These are phyloP conservation scores for Papilio glaucus DNA, from an alignment of 1,140 invertebrate species.

Conservation along the genomic window DNA sequence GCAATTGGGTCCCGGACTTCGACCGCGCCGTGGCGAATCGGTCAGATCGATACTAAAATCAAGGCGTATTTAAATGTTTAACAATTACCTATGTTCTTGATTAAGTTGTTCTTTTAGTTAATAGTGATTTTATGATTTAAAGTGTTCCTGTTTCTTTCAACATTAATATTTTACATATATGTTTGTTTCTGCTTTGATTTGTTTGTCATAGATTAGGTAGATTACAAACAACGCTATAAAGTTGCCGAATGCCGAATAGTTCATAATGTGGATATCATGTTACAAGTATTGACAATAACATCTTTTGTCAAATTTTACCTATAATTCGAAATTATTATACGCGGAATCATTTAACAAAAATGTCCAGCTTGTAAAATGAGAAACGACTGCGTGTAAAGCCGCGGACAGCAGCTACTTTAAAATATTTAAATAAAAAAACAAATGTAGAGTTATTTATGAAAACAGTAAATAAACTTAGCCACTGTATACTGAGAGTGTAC, in stretches of 20 bases:
- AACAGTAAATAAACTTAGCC: constrained; percentile 35
- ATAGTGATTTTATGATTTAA: constrained; percentile 8
- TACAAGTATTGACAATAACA: too few species aligned
- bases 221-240: background rate
- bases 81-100: constrained; percentile 31
- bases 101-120: constrained; percentile 26
- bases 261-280: too few species aligned
- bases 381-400: too few species aligned
- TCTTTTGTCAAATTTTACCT: too few species aligned
- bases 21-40: constrained; percentile 72
- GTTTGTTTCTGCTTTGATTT: background rate
- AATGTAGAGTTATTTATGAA: background rate
- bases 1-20: constrained; percentile 71
- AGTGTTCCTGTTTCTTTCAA: background rate
- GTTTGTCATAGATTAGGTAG: background rate
- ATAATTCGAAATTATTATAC: too few species aligned
- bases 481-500: constrained; percentile 39
- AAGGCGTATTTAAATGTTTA: constrained; percentile 47
- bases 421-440: background rate
- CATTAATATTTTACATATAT: background rate
- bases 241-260: constrained; percentile 29
- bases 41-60: constrained; percentile 67
- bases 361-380: too few species aligned
- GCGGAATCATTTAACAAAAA: too few species aligned
- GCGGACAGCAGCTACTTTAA: too few species aligned